These are phyloP conservation scores for Adelognathus sp. DNA, from an alignment of 2,888 invertebrate species.

Conservation along the genomic window DNA sequence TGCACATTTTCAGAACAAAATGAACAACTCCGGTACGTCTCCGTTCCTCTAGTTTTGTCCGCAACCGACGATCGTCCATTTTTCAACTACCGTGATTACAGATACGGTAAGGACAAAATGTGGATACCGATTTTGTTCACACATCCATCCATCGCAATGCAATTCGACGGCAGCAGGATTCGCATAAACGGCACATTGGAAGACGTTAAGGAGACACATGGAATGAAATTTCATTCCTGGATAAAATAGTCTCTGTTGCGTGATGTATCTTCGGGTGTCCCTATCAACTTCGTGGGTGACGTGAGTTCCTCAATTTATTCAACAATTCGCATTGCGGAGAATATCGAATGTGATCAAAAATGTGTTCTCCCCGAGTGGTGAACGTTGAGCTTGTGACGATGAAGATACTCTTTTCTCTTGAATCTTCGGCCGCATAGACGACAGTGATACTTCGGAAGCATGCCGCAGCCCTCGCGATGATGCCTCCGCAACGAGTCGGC, in stretches of 20 bases:
- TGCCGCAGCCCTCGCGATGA: constrained; percentile 71
- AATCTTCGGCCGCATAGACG: constrained; percentile 75
- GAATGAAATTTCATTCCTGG: neutral
- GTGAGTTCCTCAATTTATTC: neutral
- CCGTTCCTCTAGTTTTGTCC: no score
- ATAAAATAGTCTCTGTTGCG: neutral
- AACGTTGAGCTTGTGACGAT: constrained; percentile 67
- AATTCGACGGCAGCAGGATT: neutral
- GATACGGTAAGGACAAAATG: neutral
- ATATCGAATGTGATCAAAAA: constrained; percentile 32
- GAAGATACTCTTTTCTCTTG: constrained; percentile 74
- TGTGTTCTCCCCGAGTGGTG: constrained; percentile 54
- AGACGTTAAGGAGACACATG: neutral
- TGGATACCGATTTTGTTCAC: neutral
- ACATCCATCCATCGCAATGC: neutral
- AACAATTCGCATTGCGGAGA: neutral
- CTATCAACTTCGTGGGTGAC: neutral
- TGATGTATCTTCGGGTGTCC: neutral
- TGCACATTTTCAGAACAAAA: no score
- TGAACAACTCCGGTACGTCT: no score
- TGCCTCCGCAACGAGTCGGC: constrained; percentile 75
- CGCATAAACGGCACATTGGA: neutral
- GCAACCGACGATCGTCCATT: no score
- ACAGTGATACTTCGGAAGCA: constrained; percentile 68
- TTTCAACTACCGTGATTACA: no score